Percentiles rank a stretch among this genome's conserved stretches.
Conservation (phyloP, 2,797 vertebrate species). For the Sebastes taczanowskii region DNA sequence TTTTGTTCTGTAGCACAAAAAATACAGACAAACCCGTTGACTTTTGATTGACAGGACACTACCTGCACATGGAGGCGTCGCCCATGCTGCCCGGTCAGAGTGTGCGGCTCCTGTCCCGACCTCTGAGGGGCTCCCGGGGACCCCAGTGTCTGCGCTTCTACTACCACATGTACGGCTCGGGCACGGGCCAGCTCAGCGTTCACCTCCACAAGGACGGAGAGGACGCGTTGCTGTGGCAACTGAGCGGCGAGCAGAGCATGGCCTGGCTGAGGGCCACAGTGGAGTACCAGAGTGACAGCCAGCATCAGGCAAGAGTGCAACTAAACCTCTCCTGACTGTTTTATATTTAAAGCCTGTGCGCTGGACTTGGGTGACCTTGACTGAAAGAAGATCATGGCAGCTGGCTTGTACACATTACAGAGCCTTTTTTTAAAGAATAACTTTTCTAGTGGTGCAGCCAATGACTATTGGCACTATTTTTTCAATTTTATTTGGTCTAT, state of each 20-base stretch:
- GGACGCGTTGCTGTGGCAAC: constrained; percentile 87
- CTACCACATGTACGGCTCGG: constrained; percentile 95
- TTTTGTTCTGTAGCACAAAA: not conserved
- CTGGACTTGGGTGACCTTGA: not conserved
- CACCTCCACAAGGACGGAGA: constrained; percentile 78
- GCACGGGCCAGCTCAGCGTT: constrained; percentile 88
- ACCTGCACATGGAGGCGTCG: constrained; percentile 94
- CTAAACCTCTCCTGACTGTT: not conserved
- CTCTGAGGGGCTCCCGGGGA: constrained; percentile 83
- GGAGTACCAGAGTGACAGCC: constrained; percentile 85
- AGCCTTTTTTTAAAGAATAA: not conserved
- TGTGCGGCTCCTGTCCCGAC: constrained; percentile 83
- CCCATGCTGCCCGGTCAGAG: constrained; percentile 89
- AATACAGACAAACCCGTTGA: not conserved
- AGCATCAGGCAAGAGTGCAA: constrained; percentile 85
- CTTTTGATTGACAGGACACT: constrained; percentile 84
- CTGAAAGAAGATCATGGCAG: not conserved
- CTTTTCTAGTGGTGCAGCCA: not conserved
- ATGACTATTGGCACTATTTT: not conserved
- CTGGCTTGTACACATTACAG: not conserved
- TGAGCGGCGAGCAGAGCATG: constrained; percentile 89
- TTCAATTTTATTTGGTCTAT: fast-evolving
- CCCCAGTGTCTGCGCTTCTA: constrained; percentile 91
- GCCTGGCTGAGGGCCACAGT: constrained; percentile 89
- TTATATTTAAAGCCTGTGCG: not conserved